Base-by-base conservation (phyloP, 2,113 vertebrate species). In the Pseudorhombus dupliciocellatus region DNA sequence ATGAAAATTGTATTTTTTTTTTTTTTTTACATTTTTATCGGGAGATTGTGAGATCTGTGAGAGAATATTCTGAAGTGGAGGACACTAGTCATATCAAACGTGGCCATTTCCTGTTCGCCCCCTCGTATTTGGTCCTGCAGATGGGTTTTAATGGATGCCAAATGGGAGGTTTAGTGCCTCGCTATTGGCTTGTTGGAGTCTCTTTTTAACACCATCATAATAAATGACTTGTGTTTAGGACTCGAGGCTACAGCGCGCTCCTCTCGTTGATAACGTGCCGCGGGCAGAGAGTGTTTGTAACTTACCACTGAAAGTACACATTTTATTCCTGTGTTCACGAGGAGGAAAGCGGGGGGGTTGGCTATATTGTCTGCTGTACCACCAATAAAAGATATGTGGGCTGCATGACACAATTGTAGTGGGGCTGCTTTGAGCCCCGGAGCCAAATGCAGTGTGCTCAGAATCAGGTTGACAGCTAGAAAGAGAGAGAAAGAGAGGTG, bases 111-210 rank as follows among this genome's bases (percentile, higher is more conserved):
- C 77, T 81, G 79, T 65, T 70, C 25, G 21, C 53, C 48, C 52
- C 46, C 72, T 67, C 34, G 2, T 72, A 71, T 68, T 81, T 50
- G 62, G 74, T 66, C 70, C 59, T 62, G 50, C 88, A 88, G 79
- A 88, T 84, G 78, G 83, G 74, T 63, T 88, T 88, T 91, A 86
- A 90, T 85, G 65, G 73, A 79, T 74, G 83, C 83, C 84, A 89
- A 86, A 92, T 83, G 77, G 79, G 68, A 82, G 88, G 88, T 90
- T 90, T 87, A 90, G 81, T 86, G 83, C 79, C 81, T 73, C 5
- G 44, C 79, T 73, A 62, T 87, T 87, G 84, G 80, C 83, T 74
- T 75, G 60, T 26, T 80, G 77, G 66, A 83, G 81, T 86, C 62
- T 82, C 66, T 77, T 80, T 86, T 88, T 80, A 83, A 58, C 80